These are phyloP conservation scores for Agonopterix alstromeriana DNA, from an alignment of 2,888 invertebrate genomes.

Conservation along the genomic window DNA sequence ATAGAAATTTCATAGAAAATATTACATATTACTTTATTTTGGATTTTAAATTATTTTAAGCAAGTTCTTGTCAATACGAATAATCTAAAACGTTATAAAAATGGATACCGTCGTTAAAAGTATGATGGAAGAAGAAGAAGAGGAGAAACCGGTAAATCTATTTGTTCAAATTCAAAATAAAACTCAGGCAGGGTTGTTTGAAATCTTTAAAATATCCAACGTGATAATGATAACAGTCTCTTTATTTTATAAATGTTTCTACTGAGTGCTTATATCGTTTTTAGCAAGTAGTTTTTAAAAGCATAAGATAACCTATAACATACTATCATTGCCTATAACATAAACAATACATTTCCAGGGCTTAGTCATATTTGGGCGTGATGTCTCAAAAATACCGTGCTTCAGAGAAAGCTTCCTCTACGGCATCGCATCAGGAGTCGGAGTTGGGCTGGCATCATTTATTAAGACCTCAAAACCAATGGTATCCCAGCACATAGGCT, in stretches of 20 bases:
- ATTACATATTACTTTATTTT: too few species aligned
- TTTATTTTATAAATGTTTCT: too few species aligned
- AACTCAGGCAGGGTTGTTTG: too few species aligned
- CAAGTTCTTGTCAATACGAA: too few species aligned
- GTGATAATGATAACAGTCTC: too few species aligned
- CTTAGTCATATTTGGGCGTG: constrained; percentile 81
- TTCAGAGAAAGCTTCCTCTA: constrained; percentile 86
- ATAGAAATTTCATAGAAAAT: too few species aligned
- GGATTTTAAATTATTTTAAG: too few species aligned
- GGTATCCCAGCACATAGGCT: constrained; percentile 79
- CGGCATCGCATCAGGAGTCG: constrained; percentile 83
- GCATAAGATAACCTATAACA: neutral
- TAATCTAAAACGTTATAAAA: neutral
- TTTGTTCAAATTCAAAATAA: neutral
- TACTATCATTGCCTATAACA: neutral
- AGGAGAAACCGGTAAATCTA: constrained; percentile 28
- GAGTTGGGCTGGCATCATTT: constrained; percentile 81
- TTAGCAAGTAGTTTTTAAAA: too few species aligned
- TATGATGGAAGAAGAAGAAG: constrained; percentile 58
- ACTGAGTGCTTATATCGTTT: too few species aligned
- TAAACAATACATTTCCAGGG: constrained; percentile 51
- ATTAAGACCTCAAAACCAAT: constrained; percentile 83
- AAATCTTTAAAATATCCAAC: too few species aligned
- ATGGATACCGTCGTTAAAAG: constrained; percentile 68
- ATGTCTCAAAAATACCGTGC: constrained; percentile 86